Evolutionary conservation across 2,888 invertebrate genomes (phyloP).

Genomic region (Panorpa germanica): DNA sequence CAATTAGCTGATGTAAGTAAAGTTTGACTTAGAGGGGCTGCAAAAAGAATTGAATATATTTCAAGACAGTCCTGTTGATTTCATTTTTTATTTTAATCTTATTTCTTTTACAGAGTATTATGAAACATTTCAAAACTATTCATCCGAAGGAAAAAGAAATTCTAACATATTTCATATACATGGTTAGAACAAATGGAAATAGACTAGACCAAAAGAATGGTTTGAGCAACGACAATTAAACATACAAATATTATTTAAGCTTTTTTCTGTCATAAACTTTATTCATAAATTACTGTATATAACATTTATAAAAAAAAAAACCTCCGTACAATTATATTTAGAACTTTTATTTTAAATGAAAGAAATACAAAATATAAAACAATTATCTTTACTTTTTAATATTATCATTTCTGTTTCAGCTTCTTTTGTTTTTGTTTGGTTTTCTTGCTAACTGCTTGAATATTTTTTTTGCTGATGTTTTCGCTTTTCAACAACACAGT

Average conservation of each 20-base stretch:
- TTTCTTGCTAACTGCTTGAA: slow-evolving; percentile 8
- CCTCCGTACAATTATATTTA: too few species aligned
- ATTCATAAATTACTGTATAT: too few species aligned
- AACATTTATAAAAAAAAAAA: too few species aligned
- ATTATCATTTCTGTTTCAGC: too few species aligned
- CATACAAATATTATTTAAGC: too few species aligned
- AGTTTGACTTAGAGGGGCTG: slow-evolving; percentile 1
- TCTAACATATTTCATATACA: slow-evolving; percentile 86
- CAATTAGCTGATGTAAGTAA: slow-evolving; percentile 83
- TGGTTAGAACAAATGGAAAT: slow-evolving; percentile 75
- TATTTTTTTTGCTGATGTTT: slow-evolving; percentile 5
- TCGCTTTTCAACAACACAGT: slow-evolving; percentile 18
- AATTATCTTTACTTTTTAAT: too few species aligned
- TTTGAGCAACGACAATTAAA: slow-evolving; percentile 22
- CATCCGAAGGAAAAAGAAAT: slow-evolving; percentile 91
- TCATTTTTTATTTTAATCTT: slow-evolving; percentile 11
- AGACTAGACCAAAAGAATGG: slow-evolving; percentile 25
- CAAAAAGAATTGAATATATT: slow-evolving; percentile 7
- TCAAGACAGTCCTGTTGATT: slow-evolving; percentile 6
- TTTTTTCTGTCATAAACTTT: too few species aligned
- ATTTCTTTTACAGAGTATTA: slow-evolving; percentile 54
- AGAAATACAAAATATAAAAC: too few species aligned
- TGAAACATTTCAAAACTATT: slow-evolving; percentile 90
- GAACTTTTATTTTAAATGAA: too few species aligned
- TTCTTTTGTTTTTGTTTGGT: slow-evolving; percentile 15